A percentile compares a stretch with the other conserved stretches of the same genome.
Evolutionary conservation across 2,797 vertebrate genomes (phyloP).

Genomic region (Furcifer pardalis): DNA sequence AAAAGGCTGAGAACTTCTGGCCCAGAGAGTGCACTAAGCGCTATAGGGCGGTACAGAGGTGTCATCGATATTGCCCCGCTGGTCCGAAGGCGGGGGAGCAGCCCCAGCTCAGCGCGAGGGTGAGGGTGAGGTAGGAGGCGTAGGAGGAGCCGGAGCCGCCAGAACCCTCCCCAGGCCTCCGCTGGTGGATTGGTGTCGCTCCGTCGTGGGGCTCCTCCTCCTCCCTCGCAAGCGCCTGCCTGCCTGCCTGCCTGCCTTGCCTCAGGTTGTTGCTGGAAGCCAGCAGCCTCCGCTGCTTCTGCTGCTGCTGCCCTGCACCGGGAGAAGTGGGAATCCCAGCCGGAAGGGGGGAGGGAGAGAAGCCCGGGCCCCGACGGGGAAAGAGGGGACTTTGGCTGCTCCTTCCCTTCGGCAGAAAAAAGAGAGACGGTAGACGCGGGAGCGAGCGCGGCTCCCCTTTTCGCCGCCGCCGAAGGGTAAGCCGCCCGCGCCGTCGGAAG

Average conservation of each 20-base stretch:
- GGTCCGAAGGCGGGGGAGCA: not conserved
- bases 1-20: too few relatives aligned
- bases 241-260: not conserved
- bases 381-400: not conserved
- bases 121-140: not conserved
- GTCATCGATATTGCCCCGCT: too few relatives aligned
- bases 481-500: not conserved
- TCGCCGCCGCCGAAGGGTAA: not conserved
- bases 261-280: conserved; percentile 20
- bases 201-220: not conserved
- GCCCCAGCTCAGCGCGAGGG: too few relatives aligned
- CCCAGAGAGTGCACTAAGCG: too few relatives aligned
- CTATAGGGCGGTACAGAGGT: too few relatives aligned
- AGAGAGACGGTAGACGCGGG: not conserved
- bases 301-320: conserved; percentile 4
- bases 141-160: conserved; percentile 50
- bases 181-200: not conserved
- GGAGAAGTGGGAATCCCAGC: conserved; percentile 12
- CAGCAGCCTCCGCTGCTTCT: conserved; percentile 8
- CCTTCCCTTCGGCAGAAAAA: not conserved
- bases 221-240: not conserved
- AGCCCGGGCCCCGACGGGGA: not conserved
- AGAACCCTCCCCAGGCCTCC: not conserved
- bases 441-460: not conserved
- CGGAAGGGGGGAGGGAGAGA: not conserved